A percentile compares a stretch with the other conserved stretches of the same genome.
Conservation (phyloP, 2,888 invertebrate genomes). For the Sylvicola cinctus region DNA sequence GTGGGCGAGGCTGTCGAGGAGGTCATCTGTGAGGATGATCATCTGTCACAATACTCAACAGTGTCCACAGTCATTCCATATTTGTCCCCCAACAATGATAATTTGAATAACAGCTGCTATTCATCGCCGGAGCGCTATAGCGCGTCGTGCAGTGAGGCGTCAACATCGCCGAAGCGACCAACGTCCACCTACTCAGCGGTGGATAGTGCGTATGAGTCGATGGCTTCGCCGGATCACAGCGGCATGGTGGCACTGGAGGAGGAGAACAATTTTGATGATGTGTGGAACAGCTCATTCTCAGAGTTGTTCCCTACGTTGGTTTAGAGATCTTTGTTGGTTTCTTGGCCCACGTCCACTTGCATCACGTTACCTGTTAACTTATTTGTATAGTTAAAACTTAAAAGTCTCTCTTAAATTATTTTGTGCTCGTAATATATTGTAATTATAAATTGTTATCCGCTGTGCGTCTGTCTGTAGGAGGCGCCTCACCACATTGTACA, state of each 20-base stretch:
- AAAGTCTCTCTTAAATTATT: no score
- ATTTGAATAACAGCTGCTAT: conserved; percentile 3
- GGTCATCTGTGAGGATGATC: conserved; percentile 24
- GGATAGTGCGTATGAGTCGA: conserved; percentile 46
- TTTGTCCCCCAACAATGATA: conserved; percentile 3
- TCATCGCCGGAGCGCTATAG: conserved; percentile 1
- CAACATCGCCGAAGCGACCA: conserved; percentile 7
- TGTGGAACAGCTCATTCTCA: conserved; percentile 55
- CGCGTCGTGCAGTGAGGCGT: background rate
- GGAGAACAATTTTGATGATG: conserved; percentile 26
- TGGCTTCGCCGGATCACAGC: conserved; percentile 31
- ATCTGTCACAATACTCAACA: conserved; percentile 2
- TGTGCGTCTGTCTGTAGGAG: no score
- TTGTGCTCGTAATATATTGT: no score
- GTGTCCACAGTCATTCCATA: conserved; percentile 4
- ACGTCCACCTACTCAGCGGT: conserved; percentile 20
- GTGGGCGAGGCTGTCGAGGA: conserved; percentile 27
- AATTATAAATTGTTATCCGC: no score
- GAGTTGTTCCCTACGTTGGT: conserved; percentile 57
- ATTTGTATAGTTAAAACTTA: no score
- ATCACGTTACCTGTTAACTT: no score
- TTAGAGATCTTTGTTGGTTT: conserved; percentile 24
- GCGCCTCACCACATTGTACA: no score
- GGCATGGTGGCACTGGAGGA: conserved; percentile 6
- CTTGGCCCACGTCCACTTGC: no score